A percentile compares a stretch with the other conserved stretches of the same genome.
These are phyloP conservation scores for Sylvia borin DNA, from an alignment of 2,797 vertebrate genomes.

Conservation along the genomic window DNA sequence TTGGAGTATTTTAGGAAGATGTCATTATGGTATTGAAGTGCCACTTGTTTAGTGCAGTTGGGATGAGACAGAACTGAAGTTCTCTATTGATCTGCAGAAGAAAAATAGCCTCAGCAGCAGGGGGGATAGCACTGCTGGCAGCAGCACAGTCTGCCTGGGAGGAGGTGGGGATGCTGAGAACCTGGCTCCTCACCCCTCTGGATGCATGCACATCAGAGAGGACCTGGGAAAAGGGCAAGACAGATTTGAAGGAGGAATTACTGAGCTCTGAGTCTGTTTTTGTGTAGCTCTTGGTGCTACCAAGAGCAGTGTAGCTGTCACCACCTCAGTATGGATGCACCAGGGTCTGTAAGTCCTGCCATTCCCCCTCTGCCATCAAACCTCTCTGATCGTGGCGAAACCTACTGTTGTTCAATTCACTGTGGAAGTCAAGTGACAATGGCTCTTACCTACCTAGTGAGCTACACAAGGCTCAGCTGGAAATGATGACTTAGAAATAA, in stretches of 20 bases:
- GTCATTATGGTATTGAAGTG: background rate
- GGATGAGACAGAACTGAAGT: constrained; percentile 14
- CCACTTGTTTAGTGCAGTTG: background rate
- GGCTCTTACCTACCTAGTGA: background rate
- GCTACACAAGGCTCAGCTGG: background rate
- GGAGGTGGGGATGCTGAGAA: background rate
- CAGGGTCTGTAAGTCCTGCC: background rate
- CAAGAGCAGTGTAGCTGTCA: background rate
- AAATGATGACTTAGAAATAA: background rate
- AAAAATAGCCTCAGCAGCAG: constrained; percentile 3
- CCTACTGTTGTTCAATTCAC: background rate
- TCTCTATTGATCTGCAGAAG: constrained; percentile 15
- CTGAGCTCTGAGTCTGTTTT: background rate
- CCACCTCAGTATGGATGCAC: background rate
- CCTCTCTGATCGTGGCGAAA: background rate
- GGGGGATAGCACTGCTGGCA: background rate
- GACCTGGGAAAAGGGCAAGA: background rate
- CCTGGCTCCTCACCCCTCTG: background rate
- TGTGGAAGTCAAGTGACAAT: background rate
- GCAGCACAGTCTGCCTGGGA: background rate
- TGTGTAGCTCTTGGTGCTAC: background rate
- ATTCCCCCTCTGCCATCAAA: background rate
- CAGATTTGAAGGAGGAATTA: background rate
- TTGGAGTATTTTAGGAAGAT: background rate
- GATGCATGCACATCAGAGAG: background rate